phyloP scores from a whole-genome alignment of 2,113 vertebrate species.

The Lepisosteus osseus region DNA sequence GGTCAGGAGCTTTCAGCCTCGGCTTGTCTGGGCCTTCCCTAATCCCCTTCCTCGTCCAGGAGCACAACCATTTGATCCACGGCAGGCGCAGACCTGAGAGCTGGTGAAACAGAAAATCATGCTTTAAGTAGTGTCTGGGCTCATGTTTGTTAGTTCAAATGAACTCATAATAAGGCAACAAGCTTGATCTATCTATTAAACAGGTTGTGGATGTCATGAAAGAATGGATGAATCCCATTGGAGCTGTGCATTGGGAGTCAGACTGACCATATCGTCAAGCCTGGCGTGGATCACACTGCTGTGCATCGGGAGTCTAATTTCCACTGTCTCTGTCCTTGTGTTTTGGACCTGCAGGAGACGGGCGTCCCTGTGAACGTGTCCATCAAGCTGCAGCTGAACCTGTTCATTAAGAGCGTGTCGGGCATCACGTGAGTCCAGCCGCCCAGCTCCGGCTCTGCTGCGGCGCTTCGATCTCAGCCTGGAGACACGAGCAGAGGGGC shows the following conservation, averaged over 20 bases:
- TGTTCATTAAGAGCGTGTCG: constrained; percentile 70
- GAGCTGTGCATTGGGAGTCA: neutral
- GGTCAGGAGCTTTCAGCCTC: no score
- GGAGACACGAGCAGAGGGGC: neutral
- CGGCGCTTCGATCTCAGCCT: constrained; percentile 20
- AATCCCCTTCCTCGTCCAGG: no score
- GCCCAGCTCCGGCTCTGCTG: neutral
- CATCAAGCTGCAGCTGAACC: constrained; percentile 86
- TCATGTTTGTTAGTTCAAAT: no score
- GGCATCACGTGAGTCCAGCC: constrained; percentile 58
- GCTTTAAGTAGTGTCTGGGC: no score
- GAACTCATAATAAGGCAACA: neutral
- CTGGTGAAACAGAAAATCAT: no score
- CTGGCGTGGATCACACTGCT: neutral
- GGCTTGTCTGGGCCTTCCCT: no score
- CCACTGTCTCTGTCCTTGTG: neutral
- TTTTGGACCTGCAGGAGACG: constrained; percentile 64
- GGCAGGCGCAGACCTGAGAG: no score
- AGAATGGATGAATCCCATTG: neutral
- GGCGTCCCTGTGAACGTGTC: constrained; percentile 91
- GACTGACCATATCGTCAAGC: neutral
- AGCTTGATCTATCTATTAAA: neutral
- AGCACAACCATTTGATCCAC: no score
- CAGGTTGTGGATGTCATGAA: neutral
- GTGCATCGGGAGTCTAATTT: neutral